Conservation (phyloP, 2,888 invertebrate genomes). For the Schizaphis graminum region DNA sequence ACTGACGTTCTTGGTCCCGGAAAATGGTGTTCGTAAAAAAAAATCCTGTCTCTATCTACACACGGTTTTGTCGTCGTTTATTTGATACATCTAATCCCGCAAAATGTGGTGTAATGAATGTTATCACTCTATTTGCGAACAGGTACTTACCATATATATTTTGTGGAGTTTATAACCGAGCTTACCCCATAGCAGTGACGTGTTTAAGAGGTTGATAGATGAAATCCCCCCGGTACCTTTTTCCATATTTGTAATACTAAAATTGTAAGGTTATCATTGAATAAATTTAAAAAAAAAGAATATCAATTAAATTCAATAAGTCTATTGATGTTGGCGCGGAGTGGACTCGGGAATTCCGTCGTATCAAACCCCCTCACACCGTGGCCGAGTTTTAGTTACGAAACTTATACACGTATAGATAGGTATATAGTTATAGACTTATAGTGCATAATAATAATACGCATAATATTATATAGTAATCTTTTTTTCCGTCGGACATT, state of each 20-base stretch:
- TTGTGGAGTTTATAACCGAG: no score
- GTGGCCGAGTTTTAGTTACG: neutral
- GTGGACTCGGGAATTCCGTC: no score
- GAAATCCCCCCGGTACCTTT: neutral
- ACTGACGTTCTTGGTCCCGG: neutral
- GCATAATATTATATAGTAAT: no score
- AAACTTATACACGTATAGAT: no score
- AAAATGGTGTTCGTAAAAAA: neutral
- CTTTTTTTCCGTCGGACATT: no score
- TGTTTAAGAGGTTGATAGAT: neutral
- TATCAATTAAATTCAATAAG: neutral
- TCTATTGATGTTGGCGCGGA: neutral
- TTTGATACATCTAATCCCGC: neutral
- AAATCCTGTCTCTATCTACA: neutral
- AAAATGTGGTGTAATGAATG: neutral
- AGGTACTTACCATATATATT: no score
- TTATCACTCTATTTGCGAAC: no score
- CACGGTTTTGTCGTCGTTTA: neutral
- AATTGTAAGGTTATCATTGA: neutral
- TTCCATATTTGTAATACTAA: neutral
- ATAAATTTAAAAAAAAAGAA: neutral
- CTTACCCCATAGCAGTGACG: neutral
- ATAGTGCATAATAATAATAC: no score
- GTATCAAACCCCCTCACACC: no score
- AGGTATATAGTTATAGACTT: no score